phyloP scores from a whole-genome alignment of 2,113 vertebrate genomes.

The Brachyistius frenatus region DNA sequence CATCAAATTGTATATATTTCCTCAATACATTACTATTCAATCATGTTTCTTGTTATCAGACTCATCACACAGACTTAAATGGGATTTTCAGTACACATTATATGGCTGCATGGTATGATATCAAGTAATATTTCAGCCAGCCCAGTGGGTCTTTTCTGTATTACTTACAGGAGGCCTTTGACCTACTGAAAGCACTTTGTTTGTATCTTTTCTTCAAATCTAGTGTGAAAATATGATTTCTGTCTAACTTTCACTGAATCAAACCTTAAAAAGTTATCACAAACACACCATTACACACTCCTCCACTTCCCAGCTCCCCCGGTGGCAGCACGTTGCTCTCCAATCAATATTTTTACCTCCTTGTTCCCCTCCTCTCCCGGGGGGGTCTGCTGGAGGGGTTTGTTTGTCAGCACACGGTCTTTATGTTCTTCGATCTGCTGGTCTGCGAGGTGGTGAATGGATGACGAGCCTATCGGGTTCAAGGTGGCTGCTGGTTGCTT shows the following conservation, averaged over 20 bases:
- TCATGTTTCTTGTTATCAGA: too few species aligned
- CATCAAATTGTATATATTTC: background rate
- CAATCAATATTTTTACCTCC: conserved; percentile 83
- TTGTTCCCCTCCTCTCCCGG: conserved; percentile 57
- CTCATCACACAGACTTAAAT: too few species aligned
- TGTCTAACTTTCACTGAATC: too few species aligned
- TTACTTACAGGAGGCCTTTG: background rate
- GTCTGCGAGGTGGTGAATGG: conserved; percentile 59
- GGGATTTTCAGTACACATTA: too few species aligned
- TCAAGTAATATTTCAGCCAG: too few species aligned
- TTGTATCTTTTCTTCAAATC: too few species aligned
- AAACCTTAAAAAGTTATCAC: too few species aligned
- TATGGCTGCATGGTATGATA: too few species aligned
- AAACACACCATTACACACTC: conserved; percentile 24
- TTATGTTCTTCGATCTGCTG: conserved; percentile 83
- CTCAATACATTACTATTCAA: background rate
- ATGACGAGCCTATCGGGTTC: conserved; percentile 58
- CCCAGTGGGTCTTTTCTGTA: background rate
- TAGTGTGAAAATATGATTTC: too few species aligned
- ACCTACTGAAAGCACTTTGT: background rate
- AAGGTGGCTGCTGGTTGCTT: conserved; percentile 48
- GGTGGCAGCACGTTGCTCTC: conserved; percentile 65
- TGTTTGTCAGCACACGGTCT: conserved; percentile 74
- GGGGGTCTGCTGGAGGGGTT: conserved; percentile 64
- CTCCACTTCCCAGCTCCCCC: conserved; percentile 47